Conservation (phyloP, 2,888 invertebrate species). For the Antheraea yamamai region DNA sequence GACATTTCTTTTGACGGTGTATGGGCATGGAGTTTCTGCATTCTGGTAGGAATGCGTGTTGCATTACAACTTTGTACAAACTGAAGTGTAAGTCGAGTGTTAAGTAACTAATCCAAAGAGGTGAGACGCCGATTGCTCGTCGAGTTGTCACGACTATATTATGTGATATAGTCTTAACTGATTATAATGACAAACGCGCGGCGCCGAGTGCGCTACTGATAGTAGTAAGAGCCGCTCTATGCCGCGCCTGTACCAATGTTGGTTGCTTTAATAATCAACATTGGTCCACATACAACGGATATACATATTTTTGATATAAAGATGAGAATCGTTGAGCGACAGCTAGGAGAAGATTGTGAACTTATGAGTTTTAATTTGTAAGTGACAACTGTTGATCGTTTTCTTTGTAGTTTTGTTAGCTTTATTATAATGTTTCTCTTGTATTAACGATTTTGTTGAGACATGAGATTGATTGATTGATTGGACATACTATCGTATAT, state of each 20-base stretch:
- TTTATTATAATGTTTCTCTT: slow-evolving; percentile 71
- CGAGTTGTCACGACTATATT: slow-evolving; percentile 42
- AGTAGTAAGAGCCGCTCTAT: slow-evolving; percentile 3
- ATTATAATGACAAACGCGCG: slow-evolving; percentile 24
- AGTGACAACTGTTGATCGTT: slow-evolving; percentile 80
- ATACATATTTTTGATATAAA: slow-evolving; percentile 69
- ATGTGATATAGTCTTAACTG: slow-evolving; percentile 39
- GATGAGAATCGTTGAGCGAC: slow-evolving; percentile 67
- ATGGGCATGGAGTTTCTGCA: slow-evolving; percentile 49
- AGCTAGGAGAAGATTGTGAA: slow-evolving; percentile 56
- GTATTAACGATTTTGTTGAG: slow-evolving; percentile 60
- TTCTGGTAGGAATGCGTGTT: slow-evolving; percentile 27
- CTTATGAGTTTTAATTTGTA: slow-evolving; percentile 78
- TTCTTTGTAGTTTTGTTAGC: slow-evolving; percentile 80
- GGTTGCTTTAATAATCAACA: slow-evolving; percentile 19
- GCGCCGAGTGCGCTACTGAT: neutral
- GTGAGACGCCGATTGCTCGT: slow-evolving; percentile 45
- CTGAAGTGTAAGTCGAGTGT: slow-evolving; percentile 55
- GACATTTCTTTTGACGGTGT: slow-evolving; percentile 46
- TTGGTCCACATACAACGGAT: slow-evolving; percentile 35
- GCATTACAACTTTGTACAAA: slow-evolving; percentile 36
- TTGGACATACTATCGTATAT: slow-evolving; percentile 60
- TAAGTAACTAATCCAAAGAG: slow-evolving; percentile 68
- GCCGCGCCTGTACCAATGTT: slow-evolving; percentile 16
- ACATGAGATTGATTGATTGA: slow-evolving; percentile 56